Conservation (phyloP, 2,888 invertebrate species). For the Emmelina monodactyla region DNA sequence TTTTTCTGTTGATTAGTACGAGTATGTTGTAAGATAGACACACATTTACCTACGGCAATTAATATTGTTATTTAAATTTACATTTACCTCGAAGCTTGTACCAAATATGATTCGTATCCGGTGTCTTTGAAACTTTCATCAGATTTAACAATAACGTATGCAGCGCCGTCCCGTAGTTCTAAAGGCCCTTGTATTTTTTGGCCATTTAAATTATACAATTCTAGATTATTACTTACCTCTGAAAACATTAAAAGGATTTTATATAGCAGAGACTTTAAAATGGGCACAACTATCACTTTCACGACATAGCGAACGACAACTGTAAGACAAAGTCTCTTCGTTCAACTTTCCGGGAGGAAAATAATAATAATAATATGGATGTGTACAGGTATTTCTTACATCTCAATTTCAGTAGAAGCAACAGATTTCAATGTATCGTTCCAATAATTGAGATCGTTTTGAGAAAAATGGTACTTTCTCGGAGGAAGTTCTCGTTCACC, state of each 20-base stretch:
- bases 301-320: no score
- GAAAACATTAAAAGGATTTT: no score
- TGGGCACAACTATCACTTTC: no score
- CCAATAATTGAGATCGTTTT: slow-evolving; percentile 6
- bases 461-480: background rate
- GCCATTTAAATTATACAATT: slow-evolving; percentile 37
- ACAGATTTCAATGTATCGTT: slow-evolving; percentile 27
- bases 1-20: no score
- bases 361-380: background rate
- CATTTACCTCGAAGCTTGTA: slow-evolving; percentile 40
- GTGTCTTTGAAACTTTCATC: slow-evolving; percentile 32
- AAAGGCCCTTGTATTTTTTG: slow-evolving; percentile 27
- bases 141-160: slow-evolving; percentile 41
- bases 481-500: background rate
- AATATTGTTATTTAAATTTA: no score
- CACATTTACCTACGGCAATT: no score
- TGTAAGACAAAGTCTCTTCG: no score
- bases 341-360: no score
- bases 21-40: no score
- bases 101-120: slow-evolving; percentile 44
- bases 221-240: no score
- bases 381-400: slow-evolving; percentile 23
- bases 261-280: no score
- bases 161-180: slow-evolving; percentile 28
- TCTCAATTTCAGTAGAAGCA: slow-evolving; percentile 38